Conservation (phyloP, 2,113 vertebrate genomes). For the Cololabis saira region DNA sequence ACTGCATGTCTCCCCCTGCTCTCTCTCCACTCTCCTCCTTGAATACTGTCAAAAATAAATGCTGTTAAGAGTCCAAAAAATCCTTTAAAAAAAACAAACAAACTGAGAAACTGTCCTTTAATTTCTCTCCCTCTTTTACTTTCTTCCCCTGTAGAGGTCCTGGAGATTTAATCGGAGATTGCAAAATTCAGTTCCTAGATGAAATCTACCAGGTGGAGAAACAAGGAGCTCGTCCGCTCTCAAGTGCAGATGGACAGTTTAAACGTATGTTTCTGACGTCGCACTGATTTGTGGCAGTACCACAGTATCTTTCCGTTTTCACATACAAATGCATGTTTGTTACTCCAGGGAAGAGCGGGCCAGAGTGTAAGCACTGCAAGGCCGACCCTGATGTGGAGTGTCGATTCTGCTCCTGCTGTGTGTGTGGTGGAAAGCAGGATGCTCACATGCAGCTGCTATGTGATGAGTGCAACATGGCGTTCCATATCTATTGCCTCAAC, state of each 20-base stretch:
- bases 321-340: constrained; percentile 8
- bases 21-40: no score
- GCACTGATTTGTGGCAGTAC: not conserved
- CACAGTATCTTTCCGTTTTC: not conserved
- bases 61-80: no score
- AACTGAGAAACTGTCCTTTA: not conserved
- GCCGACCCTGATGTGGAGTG: constrained; percentile 94
- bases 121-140: constrained; percentile 17
- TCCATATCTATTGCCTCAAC: constrained; percentile 97
- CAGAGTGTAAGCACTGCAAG: constrained; percentile 97
- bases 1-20: no score
- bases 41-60: no score
- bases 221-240: constrained; percentile 89
- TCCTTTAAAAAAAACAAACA: no score
- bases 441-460: constrained; percentile 97
- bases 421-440: constrained; percentile 96
- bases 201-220: constrained; percentile 97
- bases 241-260: constrained; percentile 92
- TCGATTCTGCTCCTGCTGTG: constrained; percentile 94
- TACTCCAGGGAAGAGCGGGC: constrained; percentile 92
- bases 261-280: constrained; percentile 83
- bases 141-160: constrained; percentile 82
- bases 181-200: constrained; percentile 92
- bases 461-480: constrained; percentile 99
- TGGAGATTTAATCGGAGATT: constrained; percentile 91